A percentile compares a stretch with the other conserved stretches of the same genome.
Evolutionary conservation across 2,888 invertebrate genomes (phyloP).

Genomic region (Gari tellinella): DNA sequence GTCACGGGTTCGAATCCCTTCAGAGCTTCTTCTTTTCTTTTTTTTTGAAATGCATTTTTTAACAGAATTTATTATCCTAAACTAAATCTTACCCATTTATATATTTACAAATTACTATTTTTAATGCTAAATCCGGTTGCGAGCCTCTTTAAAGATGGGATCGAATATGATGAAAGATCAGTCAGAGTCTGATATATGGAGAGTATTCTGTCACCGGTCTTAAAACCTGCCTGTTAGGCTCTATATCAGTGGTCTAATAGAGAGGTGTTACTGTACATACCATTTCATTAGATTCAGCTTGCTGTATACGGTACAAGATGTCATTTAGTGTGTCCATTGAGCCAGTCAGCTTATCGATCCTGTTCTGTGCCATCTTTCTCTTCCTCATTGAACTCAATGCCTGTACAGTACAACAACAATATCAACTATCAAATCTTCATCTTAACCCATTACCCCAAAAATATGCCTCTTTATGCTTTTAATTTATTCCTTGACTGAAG

Average conservation of each 20-base stretch:
- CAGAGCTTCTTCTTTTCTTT: too few relatives aligned
- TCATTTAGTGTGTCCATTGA: slow-evolving; percentile 66
- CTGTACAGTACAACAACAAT: slow-evolving; percentile 36
- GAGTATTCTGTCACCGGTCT: neutral
- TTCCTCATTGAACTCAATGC: slow-evolving; percentile 63
- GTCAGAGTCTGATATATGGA: neutral
- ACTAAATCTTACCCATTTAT: too few relatives aligned
- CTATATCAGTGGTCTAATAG: neutral
- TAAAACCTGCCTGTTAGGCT: neutral
- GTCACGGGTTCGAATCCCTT: too few relatives aligned
- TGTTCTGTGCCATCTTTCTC: slow-evolving; percentile 53
- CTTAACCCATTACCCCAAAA: too few relatives aligned
- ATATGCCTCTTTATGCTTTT: too few relatives aligned
- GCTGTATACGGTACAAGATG: slow-evolving; percentile 58
- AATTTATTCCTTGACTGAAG: too few relatives aligned
- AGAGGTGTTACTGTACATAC: slow-evolving; percentile 25
- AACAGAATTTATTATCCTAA: too few relatives aligned
- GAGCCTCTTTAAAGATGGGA: too few relatives aligned
- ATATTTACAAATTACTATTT: too few relatives aligned
- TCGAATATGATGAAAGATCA: neutral
- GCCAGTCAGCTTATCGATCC: slow-evolving; percentile 60
- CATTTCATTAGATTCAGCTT: slow-evolving; percentile 70
- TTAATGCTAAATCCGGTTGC: too few relatives aligned
- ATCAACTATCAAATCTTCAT: too few relatives aligned
- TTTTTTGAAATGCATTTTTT: too few relatives aligned